phyloP scores from a whole-genome alignment of 2,113 vertebrate species.

The Girardinichthys multiradiatus region DNA sequence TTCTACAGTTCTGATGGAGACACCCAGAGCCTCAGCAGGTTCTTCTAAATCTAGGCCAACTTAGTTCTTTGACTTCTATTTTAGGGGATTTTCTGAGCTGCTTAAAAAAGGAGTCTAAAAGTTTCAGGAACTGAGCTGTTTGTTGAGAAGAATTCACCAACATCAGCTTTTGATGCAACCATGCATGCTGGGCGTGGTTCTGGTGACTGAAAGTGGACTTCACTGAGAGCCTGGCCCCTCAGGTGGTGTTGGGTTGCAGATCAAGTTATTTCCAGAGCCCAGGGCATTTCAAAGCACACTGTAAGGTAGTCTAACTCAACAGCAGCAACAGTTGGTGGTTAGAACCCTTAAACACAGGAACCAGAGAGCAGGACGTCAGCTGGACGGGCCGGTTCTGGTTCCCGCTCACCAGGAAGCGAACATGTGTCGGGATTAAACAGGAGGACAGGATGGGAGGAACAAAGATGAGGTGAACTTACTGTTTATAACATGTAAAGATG shows the following conservation, averaged over 20 bases:
- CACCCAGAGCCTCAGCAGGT: no score
- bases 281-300: slow-evolving; percentile 18
- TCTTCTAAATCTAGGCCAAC: no score
- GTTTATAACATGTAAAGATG: no score
- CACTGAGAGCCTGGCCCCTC: slow-evolving; percentile 3
- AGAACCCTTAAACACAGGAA: background rate
- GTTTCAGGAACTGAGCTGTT: no score
- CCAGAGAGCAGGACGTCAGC: background rate
- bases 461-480: slow-evolving; percentile 35
- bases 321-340: background rate
- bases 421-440: background rate
- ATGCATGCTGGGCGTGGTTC: slow-evolving; percentile 21
- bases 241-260: slow-evolving; percentile 43
- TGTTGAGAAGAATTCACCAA: no score
- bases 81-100: no score
- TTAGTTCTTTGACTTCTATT: no score
- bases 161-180: no score
- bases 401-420: background rate
- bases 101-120: no score
- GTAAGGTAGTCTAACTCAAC: background rate
- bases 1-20: no score
- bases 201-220: background rate
- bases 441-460: background rate
- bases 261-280: slow-evolving; percentile 47
- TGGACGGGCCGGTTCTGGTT: background rate